Evolutionary conservation across 1,140 invertebrate species (phyloP).

Genomic region (Rhagoletis zephyria): DNA sequence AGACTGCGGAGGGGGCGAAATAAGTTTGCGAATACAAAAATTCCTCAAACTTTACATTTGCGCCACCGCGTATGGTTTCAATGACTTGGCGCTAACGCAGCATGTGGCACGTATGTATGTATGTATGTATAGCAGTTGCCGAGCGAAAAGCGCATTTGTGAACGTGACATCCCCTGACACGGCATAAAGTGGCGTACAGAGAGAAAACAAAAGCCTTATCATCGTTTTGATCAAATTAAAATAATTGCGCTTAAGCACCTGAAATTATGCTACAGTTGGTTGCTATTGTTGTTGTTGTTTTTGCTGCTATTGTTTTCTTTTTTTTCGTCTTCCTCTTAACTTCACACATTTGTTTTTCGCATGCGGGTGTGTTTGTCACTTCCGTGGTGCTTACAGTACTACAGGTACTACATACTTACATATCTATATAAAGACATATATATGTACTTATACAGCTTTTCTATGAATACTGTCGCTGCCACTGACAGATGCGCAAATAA

Average conservation of each 20-base stretch:
- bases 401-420: too few species aligned
- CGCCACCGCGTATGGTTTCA: background rate
- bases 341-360: background rate
- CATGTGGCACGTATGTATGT: background rate
- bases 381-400: background rate
- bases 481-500: slow-evolving; percentile 13
- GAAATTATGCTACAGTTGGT: slow-evolving; percentile 54
- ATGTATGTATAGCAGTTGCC: background rate
- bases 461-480: background rate
- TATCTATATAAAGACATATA: background rate
- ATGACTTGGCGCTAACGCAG: background rate
- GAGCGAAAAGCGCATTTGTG: background rate
- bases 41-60: slow-evolving; percentile 11
- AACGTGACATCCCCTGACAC: background rate
- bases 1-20: too few species aligned
- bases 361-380: slow-evolving; percentile 11
- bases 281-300: background rate
- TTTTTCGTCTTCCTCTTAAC: background rate
- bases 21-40: background rate
- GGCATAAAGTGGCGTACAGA: background rate
- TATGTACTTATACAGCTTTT: too few species aligned
- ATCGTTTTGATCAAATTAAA: slow-evolving; percentile 56
- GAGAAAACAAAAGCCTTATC: slow-evolving; percentile 51
- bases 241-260: slow-evolving; percentile 56
- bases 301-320: background rate